Evolutionary conservation across 2,797 vertebrate genomes (phyloP), one percentile per base, ranked within the genome.

Genomic region (Pseudochromis fuscus): DNA sequence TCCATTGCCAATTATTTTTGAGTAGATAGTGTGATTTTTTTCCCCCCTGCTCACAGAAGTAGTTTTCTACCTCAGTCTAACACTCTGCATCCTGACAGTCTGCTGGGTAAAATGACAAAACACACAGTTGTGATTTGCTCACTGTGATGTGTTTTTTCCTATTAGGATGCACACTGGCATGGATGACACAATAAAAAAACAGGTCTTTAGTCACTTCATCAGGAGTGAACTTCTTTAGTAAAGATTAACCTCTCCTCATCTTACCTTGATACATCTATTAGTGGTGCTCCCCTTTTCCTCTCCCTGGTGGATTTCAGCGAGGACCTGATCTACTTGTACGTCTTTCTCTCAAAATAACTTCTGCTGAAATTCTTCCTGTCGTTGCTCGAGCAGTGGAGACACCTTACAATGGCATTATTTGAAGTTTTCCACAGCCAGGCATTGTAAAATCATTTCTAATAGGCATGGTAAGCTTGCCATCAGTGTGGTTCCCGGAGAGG

Each of bases 231-330:
- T 49, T 30, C n/a, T 45, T 46, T 55, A 49, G 31, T 40, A 40
- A 30, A 55, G 55, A 57, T 53, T 40, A 35, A 30, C 28, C 61
- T 70, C 49, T 64, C 31, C 40, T 78, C 52, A 38, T 53, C 19
- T 64, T 58, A 65, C 50, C 56, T 69, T 33, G 12, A 60, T 77
- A 59, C 66, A 72, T 80, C 68, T 74, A 72, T 73, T 80, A 81
- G 51, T 48, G 35, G 1, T 48, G 72, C 57, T 69, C 78, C n/a
- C 51, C 24, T 83, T 83, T 57, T 66, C 67, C 19, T 57, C n/a
- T 84, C 61, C 59, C 68, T 56, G 44, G 64, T 75, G 76, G 18
- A 53, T 88, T 66, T 27, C n/a, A 73, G 31, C 45, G n/a, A 63
- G n/a, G 51, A 57, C 67, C 45, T 60, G 69, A 62, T 78, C 56